phyloP scores from a whole-genome alignment of 2,113 vertebrate species.

The Cavia porcellus region DNA sequence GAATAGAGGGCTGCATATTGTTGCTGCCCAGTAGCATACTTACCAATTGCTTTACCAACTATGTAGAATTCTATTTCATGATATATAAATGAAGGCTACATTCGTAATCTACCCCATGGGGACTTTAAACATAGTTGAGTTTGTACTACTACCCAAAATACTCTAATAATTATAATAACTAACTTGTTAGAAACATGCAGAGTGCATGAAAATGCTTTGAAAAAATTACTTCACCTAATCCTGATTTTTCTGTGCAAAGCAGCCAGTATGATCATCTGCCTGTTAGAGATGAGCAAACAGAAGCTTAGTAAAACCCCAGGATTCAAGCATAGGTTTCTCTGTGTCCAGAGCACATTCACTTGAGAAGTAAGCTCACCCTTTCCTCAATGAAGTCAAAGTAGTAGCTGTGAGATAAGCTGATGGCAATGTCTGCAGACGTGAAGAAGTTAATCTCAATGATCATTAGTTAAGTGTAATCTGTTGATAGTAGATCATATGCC shows the following conservation, averaged over 20 bases:
- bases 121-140: background rate
- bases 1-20: background rate
- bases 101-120: background rate
- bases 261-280: background rate
- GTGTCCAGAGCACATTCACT: background rate
- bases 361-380: background rate
- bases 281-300: background rate
- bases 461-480: too few species aligned
- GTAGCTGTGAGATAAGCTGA: background rate
- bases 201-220: background rate
- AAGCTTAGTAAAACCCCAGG: background rate
- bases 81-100: background rate
- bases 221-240: background rate
- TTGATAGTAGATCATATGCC: too few species aligned
- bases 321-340: slow-evolving; percentile 16
- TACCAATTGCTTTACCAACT: background rate
- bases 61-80: background rate
- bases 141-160: background rate
- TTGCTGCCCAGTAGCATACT: background rate
- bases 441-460: background rate
- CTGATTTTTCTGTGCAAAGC: background rate
- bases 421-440: background rate
- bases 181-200: background rate
- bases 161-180: background rate
- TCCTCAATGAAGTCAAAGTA: background rate